phyloP scores from a whole-genome alignment of 2,888 invertebrate species.

The Podabrus alpinus region DNA sequence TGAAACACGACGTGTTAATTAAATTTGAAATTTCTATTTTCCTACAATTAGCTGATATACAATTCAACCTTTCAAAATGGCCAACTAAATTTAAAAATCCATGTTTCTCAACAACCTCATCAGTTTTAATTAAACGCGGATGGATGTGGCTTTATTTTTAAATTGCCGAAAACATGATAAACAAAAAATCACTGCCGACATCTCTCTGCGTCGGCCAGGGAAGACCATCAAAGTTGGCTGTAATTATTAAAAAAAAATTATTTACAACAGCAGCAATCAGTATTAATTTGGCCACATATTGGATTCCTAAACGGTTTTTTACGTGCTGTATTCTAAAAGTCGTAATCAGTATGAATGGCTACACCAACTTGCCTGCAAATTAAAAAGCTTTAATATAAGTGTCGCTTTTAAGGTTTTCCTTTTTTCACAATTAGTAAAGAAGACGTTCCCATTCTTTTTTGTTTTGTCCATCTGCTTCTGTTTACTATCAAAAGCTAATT shows the following conservation, averaged over 20 bases:
- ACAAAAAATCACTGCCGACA: neutral
- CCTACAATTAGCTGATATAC: slow-evolving; percentile 22
- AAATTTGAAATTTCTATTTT: slow-evolving; percentile 23
- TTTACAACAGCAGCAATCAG: neutral
- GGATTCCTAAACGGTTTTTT: neutral
- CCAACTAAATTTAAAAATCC: neutral
- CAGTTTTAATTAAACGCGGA: neutral
- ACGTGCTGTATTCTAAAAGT: neutral
- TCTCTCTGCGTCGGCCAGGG: neutral
- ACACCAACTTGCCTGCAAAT: neutral
- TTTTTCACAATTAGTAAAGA: neutral
- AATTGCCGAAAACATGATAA: neutral
- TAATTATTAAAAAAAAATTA: neutral
- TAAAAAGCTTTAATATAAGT: slow-evolving; percentile 4
- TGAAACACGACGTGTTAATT: slow-evolving; percentile 24
- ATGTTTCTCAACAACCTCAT: neutral
- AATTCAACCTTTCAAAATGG: slow-evolving; percentile 22
- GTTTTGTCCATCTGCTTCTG: slow-evolving; percentile 28
- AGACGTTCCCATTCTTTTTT: slow-evolving; percentile 3
- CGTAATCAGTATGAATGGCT: neutral
- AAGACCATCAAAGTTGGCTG: neutral
- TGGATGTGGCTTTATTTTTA: neutral
- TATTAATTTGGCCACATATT: neutral
- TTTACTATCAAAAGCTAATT: slow-evolving; percentile 32
- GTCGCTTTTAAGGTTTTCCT: neutral